A percentile compares a stretch with the other conserved stretches of the same genome.
phyloP scores from a whole-genome alignment of 2,113 vertebrate species.

The Poeciliopsis occidentalis region DNA sequence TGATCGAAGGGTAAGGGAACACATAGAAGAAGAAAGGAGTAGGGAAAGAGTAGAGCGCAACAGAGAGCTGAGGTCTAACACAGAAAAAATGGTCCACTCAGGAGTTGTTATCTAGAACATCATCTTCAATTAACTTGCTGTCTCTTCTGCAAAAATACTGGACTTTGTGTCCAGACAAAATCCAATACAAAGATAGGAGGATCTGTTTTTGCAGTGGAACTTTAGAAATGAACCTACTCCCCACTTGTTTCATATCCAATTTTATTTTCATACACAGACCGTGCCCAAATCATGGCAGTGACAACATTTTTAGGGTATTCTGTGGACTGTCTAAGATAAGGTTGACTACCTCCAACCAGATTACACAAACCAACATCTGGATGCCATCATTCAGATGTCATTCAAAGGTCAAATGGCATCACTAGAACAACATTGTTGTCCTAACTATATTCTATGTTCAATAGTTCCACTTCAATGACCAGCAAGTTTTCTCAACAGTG shows the following conservation, averaged over 20 bases:
- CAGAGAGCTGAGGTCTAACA: constrained; percentile 16
- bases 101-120: constrained; percentile 53
- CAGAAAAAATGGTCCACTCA: constrained; percentile 43
- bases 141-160: constrained; percentile 39
- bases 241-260: constrained; percentile 7
- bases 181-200: background rate
- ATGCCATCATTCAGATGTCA: too few relatives aligned
- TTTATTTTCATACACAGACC: background rate
- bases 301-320: background rate
- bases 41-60: background rate
- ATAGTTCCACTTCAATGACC: background rate
- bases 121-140: constrained; percentile 61
- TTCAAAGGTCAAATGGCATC: too few relatives aligned
- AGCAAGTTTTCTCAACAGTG: background rate
- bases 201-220: constrained; percentile 8
- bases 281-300: background rate
- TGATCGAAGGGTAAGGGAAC: constrained; percentile 1
- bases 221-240: constrained; percentile 7
- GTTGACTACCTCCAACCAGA: too few relatives aligned
- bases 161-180: background rate
- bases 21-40: background rate
- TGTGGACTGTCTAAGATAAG: too few relatives aligned
- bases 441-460: background rate
- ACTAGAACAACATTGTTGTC: background rate
- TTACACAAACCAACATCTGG: too few relatives aligned